Conservation (phyloP, 2,888 invertebrate species). For the Metopia argyrocephala region DNA sequence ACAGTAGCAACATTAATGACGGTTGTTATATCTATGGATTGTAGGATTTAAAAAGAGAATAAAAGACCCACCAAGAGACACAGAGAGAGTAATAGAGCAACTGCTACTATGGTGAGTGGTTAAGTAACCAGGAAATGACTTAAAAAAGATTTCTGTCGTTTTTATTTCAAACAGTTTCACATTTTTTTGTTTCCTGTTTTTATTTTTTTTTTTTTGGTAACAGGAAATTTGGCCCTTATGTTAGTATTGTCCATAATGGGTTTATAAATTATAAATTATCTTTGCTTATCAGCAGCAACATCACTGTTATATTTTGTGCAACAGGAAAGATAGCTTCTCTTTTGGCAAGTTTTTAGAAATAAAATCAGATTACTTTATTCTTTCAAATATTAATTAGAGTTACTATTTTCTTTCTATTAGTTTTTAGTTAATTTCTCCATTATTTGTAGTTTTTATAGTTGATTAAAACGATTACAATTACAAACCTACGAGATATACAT, state of each 20-base stretch:
- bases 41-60: background rate
- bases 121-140: slow-evolving; percentile 60
- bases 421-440: too few relatives aligned
- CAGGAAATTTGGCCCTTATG: slow-evolving; percentile 53
- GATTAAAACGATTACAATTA: too few relatives aligned
- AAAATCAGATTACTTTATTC: background rate
- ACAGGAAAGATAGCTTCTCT: background rate
- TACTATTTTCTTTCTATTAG: too few relatives aligned
- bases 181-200: slow-evolving; percentile 3
- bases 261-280: slow-evolving; percentile 53
- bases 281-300: slow-evolving; percentile 28
- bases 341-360: background rate
- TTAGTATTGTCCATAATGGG: slow-evolving; percentile 27
- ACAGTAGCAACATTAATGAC: slow-evolving; percentile 8
- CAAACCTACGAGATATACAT: too few relatives aligned
- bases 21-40: slow-evolving; percentile 2
- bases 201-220: slow-evolving; percentile 26
- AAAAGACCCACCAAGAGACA: background rate
- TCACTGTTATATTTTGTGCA: background rate
- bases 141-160: slow-evolving; percentile 50
- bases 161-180: slow-evolving; percentile 18
- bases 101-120: slow-evolving; percentile 29
- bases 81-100: too few relatives aligned
- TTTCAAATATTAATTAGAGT: too few relatives aligned
- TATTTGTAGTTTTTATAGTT: too few relatives aligned